Evolutionary conservation across 2,797 vertebrate genomes (phyloP), one percentile per base, ranked within the genome.

Genomic region (Orestias chungarensis): DNA sequence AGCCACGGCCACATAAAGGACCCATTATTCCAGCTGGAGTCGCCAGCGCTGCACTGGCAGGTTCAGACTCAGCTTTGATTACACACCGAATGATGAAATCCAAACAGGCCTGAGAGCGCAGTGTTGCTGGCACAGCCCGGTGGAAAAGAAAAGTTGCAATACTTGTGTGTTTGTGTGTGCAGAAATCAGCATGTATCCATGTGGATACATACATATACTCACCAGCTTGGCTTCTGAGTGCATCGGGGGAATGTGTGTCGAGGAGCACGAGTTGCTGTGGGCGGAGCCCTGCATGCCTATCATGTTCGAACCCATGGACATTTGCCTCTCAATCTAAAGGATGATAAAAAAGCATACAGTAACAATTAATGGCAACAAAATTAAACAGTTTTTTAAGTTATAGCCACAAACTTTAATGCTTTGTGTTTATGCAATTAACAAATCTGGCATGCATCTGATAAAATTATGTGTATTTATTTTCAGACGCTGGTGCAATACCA

Each of bases 211-310:
- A 62, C 81, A 71, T 76, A 76, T 78, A 85, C 93, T 97, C 95
- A 99, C 98, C 97, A 99, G 96, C 94, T 99, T 99, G 93, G 98
- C 97, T 92, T 99, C 98, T 84, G 97, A 99, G 93, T 99, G 97
- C 97, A 99, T 98, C 88, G 96, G 94, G 85, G 96, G 96, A 86
- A 98, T 95, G 93, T 99, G 97, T 89, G 97, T 94, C 89, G 97
- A 98, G 89, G 97, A 96, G 83, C 97, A 99, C 0, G 96, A 96
- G 85, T 92, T 97, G 92, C 72, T 97, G 95, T 99, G 97, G 90
- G 95, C 88, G 38, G 96, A 96, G 75, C 96, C 96, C 91, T 97
- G 98, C 96, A 99, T 97, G 81, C 96, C 96, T 97, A 99, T 97
- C 95, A 99, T 97, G 93, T 95, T 98, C 90, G 97, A 96, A 86